These are phyloP conservation scores for Triplophysa dalaica DNA, from an alignment of 2,113 vertebrate species.

Conservation along the genomic window DNA sequence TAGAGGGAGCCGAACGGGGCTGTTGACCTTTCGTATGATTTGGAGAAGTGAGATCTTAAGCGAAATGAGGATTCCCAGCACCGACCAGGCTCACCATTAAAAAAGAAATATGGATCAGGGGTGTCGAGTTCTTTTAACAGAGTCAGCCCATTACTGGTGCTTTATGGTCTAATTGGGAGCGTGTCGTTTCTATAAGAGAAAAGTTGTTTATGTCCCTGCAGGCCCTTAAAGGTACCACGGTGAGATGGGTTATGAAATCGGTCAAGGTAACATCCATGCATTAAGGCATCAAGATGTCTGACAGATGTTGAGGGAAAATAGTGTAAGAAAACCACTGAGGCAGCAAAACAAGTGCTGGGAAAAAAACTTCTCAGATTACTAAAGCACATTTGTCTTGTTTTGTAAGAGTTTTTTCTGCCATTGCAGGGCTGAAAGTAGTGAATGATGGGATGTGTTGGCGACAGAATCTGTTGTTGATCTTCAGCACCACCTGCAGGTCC, in stretches of 20 bases:
- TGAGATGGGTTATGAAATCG: conserved; percentile 16
- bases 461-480: conserved; percentile 58
- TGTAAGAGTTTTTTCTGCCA: conserved; percentile 54
- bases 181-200: conserved; percentile 35
- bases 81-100: conserved; percentile 42
- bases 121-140: conserved; percentile 43
- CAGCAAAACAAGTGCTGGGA: conserved; percentile 44
- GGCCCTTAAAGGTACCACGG: conserved; percentile 4
- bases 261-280: conserved; percentile 44
- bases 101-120: conserved; percentile 34
- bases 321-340: conserved; percentile 57
- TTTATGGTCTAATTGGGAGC: conserved; percentile 53
- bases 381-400: conserved; percentile 61
- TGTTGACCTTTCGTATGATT: conserved; percentile 53
- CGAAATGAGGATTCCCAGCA: conserved; percentile 46
- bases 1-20: conserved; percentile 48
- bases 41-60: conserved; percentile 49
- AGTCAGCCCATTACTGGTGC: conserved; percentile 44
- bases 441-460: conserved; percentile 32
- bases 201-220: conserved; percentile 34
- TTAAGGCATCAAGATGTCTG: conserved; percentile 53
- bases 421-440: conserved; percentile 35
- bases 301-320: conserved; percentile 54
- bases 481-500: conserved; percentile 72
- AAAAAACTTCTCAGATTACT: conserved; percentile 47